Conservation (phyloP, 2,888 invertebrate species). For the Chalcis sispes region DNA sequence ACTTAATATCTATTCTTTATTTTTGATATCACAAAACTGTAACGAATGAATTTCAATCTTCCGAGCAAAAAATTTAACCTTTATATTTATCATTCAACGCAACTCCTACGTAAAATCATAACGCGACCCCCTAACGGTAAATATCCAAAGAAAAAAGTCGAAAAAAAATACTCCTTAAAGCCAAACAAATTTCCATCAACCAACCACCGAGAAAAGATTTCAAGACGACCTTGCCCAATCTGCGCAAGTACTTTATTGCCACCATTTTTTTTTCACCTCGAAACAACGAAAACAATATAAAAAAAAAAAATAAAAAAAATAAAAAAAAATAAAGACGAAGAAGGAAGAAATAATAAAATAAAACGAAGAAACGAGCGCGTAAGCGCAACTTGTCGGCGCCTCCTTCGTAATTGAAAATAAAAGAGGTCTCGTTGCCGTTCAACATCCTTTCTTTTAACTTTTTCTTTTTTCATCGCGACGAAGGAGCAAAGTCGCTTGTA, state of each 20-base stretch:
- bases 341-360: slow-evolving; percentile 4
- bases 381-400: background rate
- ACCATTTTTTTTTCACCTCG: slow-evolving; percentile 25
- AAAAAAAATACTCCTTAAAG: slow-evolving; percentile 3
- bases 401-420: slow-evolving; percentile 49
- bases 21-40: no score
- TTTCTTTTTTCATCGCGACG: no score
- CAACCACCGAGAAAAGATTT: background rate
- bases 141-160: no score
- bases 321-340: background rate
- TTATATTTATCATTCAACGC: no score
- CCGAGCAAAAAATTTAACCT: no score
- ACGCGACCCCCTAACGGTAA: no score
- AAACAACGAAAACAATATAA: background rate
- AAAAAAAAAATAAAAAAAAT: background rate
- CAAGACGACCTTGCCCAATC: slow-evolving; percentile 29
- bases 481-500: no score
- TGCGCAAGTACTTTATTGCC: slow-evolving; percentile 24
- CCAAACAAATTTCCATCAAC: slow-evolving; percentile 27
- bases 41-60: no score
- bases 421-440: slow-evolving; percentile 2
- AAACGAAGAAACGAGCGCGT: background rate
- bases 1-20: no score
- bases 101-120: no score
- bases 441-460: no score